Percentiles rank a stretch among this genome's conserved stretches.
These are phyloP conservation scores for Brachyalestes nurse DNA, from an alignment of 2,797 vertebrate genomes.

Conservation along the genomic window DNA sequence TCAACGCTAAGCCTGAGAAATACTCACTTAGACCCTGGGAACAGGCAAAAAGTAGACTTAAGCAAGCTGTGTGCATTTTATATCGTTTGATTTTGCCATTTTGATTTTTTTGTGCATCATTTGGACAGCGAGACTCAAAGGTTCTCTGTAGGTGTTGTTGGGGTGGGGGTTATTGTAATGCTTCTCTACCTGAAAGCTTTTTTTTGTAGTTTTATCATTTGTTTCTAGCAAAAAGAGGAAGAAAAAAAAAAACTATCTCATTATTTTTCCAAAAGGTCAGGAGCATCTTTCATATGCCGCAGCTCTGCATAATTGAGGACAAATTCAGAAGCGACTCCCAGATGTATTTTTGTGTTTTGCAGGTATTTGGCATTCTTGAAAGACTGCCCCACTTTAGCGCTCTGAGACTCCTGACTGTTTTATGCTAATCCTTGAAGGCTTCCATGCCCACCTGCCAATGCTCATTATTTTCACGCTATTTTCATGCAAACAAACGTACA, in stretches of 20 bases:
- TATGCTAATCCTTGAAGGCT: slow-evolving; percentile 71
- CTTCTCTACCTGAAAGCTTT: slow-evolving; percentile 9
- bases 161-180: background rate
- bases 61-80: background rate
- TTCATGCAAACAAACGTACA: slow-evolving; percentile 69
- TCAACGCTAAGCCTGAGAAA: background rate
- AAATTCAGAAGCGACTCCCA: slow-evolving; percentile 45
- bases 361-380: slow-evolving; percentile 64
- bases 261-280: background rate
- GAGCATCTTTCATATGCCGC: slow-evolving; percentile 10
- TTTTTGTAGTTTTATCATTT: background rate
- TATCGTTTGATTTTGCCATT: background rate
- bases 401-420: slow-evolving; percentile 56
- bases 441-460: slow-evolving; percentile 68
- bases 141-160: background rate
- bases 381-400: slow-evolving; percentile 59
- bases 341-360: slow-evolving; percentile 64
- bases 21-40: background rate
- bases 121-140: background rate
- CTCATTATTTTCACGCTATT: slow-evolving; percentile 78
- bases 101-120: background rate
- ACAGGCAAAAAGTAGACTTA: background rate
- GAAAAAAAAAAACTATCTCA: background rate
- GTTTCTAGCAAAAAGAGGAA: no score
- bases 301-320: slow-evolving; percentile 51